Conservation (phyloP, 2,888 invertebrate genomes). For the Hydroisotoma schaefferi region DNA sequence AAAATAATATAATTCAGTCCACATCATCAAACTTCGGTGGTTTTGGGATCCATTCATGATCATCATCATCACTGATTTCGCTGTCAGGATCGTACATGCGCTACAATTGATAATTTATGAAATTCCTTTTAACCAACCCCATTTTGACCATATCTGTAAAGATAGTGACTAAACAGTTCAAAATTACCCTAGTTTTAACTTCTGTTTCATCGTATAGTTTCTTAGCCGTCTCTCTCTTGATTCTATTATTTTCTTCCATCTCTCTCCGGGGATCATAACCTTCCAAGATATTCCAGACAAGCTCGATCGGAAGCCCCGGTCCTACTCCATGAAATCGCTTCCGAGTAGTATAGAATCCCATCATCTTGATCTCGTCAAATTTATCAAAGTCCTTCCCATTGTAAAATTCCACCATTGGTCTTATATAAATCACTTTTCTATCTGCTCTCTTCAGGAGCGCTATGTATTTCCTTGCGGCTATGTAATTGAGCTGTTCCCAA, state of each 20-base stretch:
- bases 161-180: too few species aligned
- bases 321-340: not conserved
- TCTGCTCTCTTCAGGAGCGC: constrained; percentile 29
- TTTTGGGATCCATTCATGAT: too few species aligned
- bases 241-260: not conserved
- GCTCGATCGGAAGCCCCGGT: not conserved
- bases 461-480: constrained; percentile 10
- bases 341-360: constrained; percentile 7
- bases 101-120: too few species aligned
- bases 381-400: constrained; percentile 23
- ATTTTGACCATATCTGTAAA: too few species aligned
- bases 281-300: constrained; percentile 1
- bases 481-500: constrained; percentile 27
- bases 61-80: too few species aligned
- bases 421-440: constrained; percentile 29
- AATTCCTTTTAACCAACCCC: too few species aligned
- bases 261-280: not conserved
- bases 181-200: too few species aligned
- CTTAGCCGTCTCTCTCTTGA: too few species aligned
- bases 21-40: too few species aligned
- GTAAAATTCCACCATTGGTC: constrained; percentile 31
- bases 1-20: too few species aligned
- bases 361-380: constrained; percentile 28
- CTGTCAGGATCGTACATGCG: too few species aligned
- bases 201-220: too few species aligned